Base-by-base conservation (phyloP, 2,113 vertebrate genomes). In the Xiphophorus maculatus region DNA sequence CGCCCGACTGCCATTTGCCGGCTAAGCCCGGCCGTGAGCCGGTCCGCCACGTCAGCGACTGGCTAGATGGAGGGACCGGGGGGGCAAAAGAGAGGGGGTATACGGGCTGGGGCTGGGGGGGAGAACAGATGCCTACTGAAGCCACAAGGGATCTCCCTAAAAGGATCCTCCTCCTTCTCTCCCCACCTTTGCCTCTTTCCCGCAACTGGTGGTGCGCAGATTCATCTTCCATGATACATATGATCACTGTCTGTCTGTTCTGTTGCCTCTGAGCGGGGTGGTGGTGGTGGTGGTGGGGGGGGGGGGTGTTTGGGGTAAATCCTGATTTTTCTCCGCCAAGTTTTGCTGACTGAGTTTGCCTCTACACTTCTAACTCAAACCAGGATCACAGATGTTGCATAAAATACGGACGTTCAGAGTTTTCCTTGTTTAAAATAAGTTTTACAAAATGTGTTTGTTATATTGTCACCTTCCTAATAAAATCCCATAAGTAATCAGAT, bases 81-180 rank as follows among this genome's bases (percentile, higher is more conserved):
- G 40, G 69, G 17, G 64, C 2, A 2, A 74, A 40, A 69, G 58
- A 69, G 58, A 71, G 65, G 85, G 82, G 67, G 66, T 30, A 93
- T 92, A 51, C 65, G 63, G 75, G 74, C 95, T 93, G 91, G 63
- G 75, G 74, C 95, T 93, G 91, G 14, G 32, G 32, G 78, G 95
- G 95, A 40, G 94, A 97, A 97, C 97, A 99, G 97, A 98, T 99
- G 97, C 97, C 96, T 95, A 89, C 96, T 96, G 94, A 94, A 96
- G 93, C 95, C 96, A 95, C 95, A 95, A 94, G 95, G 96, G 97
- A 91, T 86, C 84, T 95, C 95, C 93, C 94, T 96, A 96, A 96
- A 98, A 98, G 95, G 93, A 95, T 89, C 79, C 61, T 94, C 93
- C 95, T 95, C 94, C 92, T 93, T 37, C 11, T 37, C 35, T n/a